phyloP scores from a whole-genome alignment of 2,888 invertebrate genomes.

The Tipula lateralis region DNA sequence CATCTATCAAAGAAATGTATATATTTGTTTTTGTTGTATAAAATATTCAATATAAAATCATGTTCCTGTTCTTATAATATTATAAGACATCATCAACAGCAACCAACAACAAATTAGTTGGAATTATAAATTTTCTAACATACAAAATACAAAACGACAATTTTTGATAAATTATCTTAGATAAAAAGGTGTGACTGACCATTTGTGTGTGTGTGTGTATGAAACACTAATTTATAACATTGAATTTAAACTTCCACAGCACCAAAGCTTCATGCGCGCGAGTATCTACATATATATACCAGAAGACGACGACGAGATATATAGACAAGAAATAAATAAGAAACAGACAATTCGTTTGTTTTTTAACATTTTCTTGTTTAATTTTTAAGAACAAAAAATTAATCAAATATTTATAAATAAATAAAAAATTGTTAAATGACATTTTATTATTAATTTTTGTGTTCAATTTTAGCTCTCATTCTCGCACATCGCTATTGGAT shows the following conservation, averaged over 20 bases:
- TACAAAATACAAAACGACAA: slow-evolving; percentile 1
- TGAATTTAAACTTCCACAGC: background rate
- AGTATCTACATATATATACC: too few species aligned
- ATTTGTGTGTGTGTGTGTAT: too few species aligned
- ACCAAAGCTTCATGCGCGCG: background rate
- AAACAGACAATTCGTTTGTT: background rate
- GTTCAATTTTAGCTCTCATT: background rate
- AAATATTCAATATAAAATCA: slow-evolving; percentile 2
- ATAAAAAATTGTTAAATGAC: background rate
- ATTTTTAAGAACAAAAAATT: background rate
- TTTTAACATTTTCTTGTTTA: background rate
- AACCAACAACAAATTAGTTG: slow-evolving; percentile 11
- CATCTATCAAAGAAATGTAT: background rate
- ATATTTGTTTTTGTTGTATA: background rate
- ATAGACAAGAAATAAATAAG: slow-evolving; percentile 13
- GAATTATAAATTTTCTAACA: slow-evolving; percentile 20
- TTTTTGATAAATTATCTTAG: slow-evolving; percentile 24
- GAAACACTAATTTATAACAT: background rate
- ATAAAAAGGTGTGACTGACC: slow-evolving; percentile 1
- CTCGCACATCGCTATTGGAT: background rate
- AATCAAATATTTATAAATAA: slow-evolving; percentile 13
- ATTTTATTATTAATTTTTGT: background rate
- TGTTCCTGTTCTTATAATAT: slow-evolving; percentile 11
- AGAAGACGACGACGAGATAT: background rate
- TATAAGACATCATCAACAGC: background rate